Percentiles rank a stretch among this genome's conserved stretches.
These are phyloP conservation scores for Etheostoma cragini DNA, from an alignment of 2,113 vertebrate genomes.

Conservation along the genomic window DNA sequence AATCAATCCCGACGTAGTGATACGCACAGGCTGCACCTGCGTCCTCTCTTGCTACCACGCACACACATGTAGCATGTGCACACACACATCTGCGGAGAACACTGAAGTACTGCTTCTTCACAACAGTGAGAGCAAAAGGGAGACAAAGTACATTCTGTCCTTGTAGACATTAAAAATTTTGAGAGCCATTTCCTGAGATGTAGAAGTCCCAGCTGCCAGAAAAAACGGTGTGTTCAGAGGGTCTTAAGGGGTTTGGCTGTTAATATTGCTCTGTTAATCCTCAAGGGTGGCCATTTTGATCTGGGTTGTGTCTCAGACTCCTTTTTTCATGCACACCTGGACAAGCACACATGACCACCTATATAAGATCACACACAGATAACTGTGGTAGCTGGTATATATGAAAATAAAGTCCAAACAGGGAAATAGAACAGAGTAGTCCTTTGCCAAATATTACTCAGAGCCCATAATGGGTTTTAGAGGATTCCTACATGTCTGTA, in stretches of 20 bases:
- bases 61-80: slow-evolving; percentile 12
- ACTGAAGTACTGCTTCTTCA: slow-evolving; percentile 13
- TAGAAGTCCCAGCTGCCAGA: slow-evolving; percentile 19
- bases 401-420: slow-evolving; percentile 15
- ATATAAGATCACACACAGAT: slow-evolving; percentile 21
- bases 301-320: slow-evolving; percentile 59
- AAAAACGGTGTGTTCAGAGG: slow-evolving; percentile 60
- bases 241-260: slow-evolving; percentile 51
- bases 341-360: slow-evolving; percentile 42
- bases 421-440: neutral
- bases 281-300: slow-evolving; percentile 57
- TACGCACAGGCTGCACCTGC: slow-evolving; percentile 63
- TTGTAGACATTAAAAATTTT: slow-evolving; percentile 16
- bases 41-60: slow-evolving; percentile 41
- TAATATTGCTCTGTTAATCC: slow-evolving; percentile 62
- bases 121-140: slow-evolving; percentile 27
- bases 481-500: slow-evolving; percentile 23
- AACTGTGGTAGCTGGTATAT: slow-evolving; percentile 21
- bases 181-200: slow-evolving; percentile 50
- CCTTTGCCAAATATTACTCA: slow-evolving; percentile 22
- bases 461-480: slow-evolving; percentile 2
- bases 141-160: slow-evolving; percentile 56
- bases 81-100: slow-evolving; percentile 7
- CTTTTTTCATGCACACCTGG: slow-evolving; percentile 57
- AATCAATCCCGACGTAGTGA: slow-evolving; percentile 76